phyloP scores from a whole-genome alignment of 2,113 vertebrate genomes.

The Galbula dea region DNA sequence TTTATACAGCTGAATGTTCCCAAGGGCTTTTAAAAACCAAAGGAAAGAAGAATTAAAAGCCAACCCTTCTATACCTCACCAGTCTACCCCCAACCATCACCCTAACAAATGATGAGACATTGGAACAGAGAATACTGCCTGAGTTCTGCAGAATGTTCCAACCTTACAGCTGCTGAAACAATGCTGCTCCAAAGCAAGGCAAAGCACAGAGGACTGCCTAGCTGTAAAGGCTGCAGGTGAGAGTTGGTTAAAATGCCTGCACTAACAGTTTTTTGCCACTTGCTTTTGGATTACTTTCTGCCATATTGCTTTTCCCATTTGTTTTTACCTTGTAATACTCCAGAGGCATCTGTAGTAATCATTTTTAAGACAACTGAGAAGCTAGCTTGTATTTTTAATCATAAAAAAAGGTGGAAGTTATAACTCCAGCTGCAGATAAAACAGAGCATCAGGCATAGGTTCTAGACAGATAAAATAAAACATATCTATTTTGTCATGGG shows the following conservation, averaged over 20 bases:
- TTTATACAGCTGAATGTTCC: background rate
- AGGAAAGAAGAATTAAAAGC: background rate
- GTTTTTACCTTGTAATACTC: slow-evolving; percentile 21
- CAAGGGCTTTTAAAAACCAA: background rate
- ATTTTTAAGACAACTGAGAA: slow-evolving; percentile 11
- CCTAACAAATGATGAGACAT: background rate
- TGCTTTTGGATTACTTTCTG: background rate
- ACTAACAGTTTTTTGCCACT: background rate
- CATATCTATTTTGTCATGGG: background rate
- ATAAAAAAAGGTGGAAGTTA: background rate
- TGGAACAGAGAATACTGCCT: background rate
- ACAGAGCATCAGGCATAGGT: background rate
- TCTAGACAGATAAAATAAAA: slow-evolving; percentile 7
- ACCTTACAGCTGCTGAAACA: background rate
- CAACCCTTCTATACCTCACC: background rate
- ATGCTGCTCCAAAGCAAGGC: background rate
- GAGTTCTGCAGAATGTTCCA: background rate
- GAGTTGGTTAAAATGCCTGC: background rate
- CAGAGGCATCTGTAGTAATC: background rate
- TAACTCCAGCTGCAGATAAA: background rate
- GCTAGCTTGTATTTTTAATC: background rate
- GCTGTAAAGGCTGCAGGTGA: background rate
- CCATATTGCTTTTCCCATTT: background rate
- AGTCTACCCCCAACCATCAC: background rate
- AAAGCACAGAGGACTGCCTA: background rate